Evolutionary conservation across 2,888 invertebrate genomes (phyloP), one percentile per base, ranked within the genome.

Genomic region (Camptogramma bilineatum): DNA sequence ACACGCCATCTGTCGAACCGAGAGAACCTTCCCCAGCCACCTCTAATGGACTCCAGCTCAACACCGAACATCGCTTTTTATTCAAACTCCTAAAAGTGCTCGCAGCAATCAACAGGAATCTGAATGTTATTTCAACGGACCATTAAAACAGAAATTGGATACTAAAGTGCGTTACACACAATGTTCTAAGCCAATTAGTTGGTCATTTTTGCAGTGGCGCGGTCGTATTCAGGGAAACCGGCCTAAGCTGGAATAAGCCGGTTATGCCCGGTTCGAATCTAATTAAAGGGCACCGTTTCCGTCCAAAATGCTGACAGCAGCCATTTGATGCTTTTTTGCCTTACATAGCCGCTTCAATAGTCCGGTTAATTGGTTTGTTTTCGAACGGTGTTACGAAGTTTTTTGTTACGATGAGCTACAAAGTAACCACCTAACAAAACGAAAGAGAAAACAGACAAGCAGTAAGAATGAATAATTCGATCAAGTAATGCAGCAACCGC

Each of bases 131-230:
- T 44, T 87, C 85, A 81, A 83, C 81, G 78, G 80, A 76, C 85
- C 84, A 83, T 86, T 87, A 83, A 83, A 83, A 81, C 74, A 84
- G 82, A 87, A 88, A 90, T 90, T 86, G 86, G 86, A 86, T 89
- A 89, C 88, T 84, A 86, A 86, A 88, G 85, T 85, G 85, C 83
- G 87, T 86, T 85, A 84, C 86, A 84, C 80, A 80, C 83, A 85
- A 84, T 86, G 86, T 87, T 85, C 88, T 91, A 91, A 91, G 91
- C 92, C 92, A 91, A 91, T 91, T 92, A 92, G 91, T 83, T 88
- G 88, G 85, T 87, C 88, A 91, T 90, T 91, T 92, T 91, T 91
- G 86, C 90, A 87, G 83, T 82, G 79, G 83, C 87, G 83, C 84
- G 87, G 82, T 78, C 79, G 80, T 82, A 81, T 85, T 83, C 84